Base-by-base conservation (phyloP, 2,888 invertebrate species). In the Phymatocera aterrima region DNA sequence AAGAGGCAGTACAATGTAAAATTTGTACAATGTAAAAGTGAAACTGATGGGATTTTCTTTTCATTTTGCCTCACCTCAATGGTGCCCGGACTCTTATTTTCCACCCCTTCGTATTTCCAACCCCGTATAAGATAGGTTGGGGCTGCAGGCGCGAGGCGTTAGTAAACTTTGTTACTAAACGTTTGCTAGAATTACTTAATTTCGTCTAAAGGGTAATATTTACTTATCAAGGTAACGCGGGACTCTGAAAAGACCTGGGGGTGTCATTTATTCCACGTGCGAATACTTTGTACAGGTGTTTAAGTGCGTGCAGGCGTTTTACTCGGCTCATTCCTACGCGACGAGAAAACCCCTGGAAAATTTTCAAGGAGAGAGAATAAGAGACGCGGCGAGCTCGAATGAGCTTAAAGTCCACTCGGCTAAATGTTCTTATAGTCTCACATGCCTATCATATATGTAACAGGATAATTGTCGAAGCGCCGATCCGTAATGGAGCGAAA, bases 221-320 rank as follows among this genome's bases (percentile, higher is more conserved):
- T 34, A 64, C 61, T 34, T 34, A 37, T 64, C 61, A 64, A 64
- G n/a, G 34, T 64, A 64, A 64, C 37, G n/a, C n/a, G 61, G 37
- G 61, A 64, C 34, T 64, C 8, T 64, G 37, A 64, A 64, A 64
- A 64, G 34, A 64, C 37, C 1, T n/a, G 4, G 61, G 37, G 37
- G 34, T 64, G 61, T 64, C 61, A 64, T 37, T 18, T 64, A 64
- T 18, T 10, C 18, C 10, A 5, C 15, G 18, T 64, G 37, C 61
- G n/a, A 5, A 24, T 34, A 15, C 10, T 37, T 64, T 64, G 37
- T 18, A 37, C 61, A 0, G 61, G n/a, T n/a, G n/a, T n/a, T n/a
- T n/a, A n/a, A n/a, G n/a, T n/a, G 12, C 15, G 18, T 64, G 37
- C 61, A 34, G 10, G 37, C 34, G 34, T 18, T 37, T 64, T 64